These are phyloP conservation scores for Colossoma macropomum DNA, from an alignment of 2,113 vertebrate species.

Conservation along the genomic window DNA sequence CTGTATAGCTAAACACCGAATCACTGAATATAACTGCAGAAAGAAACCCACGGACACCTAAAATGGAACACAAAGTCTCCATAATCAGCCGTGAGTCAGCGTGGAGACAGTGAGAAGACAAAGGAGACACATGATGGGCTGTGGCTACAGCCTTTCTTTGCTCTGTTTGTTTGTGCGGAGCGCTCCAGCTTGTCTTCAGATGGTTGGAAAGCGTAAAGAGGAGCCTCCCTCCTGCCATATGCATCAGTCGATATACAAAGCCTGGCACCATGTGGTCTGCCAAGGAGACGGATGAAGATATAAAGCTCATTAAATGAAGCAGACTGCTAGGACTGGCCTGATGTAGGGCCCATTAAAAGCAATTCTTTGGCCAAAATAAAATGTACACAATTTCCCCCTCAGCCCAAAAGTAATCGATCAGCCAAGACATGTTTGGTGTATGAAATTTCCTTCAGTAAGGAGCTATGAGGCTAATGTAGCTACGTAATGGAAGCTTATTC, in stretches of 20 bases:
- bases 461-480: too few species aligned
- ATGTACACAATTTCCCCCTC: background rate
- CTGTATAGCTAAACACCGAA: background rate
- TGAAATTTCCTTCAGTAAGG: too few species aligned
- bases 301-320: background rate
- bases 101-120: background rate
- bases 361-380: background rate
- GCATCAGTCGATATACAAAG: background rate
- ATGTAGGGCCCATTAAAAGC: too few species aligned
- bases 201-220: background rate
- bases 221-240: background rate
- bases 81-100: constrained; percentile 36
- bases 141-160: background rate
- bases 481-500: too few species aligned
- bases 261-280: background rate
- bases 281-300: background rate
- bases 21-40: constrained; percentile 29
- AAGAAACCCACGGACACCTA: constrained; percentile 34
- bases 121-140: constrained; percentile 1
- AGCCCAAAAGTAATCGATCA: background rate
- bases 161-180: constrained; percentile 27
- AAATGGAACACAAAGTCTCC: constrained; percentile 3
- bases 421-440: too few species aligned
- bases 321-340: background rate
- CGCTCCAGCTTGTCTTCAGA: constrained; percentile 2